Evolutionary conservation across 2,113 vertebrate genomes (phyloP).

Genomic region (Orycteropus afer): DNA sequence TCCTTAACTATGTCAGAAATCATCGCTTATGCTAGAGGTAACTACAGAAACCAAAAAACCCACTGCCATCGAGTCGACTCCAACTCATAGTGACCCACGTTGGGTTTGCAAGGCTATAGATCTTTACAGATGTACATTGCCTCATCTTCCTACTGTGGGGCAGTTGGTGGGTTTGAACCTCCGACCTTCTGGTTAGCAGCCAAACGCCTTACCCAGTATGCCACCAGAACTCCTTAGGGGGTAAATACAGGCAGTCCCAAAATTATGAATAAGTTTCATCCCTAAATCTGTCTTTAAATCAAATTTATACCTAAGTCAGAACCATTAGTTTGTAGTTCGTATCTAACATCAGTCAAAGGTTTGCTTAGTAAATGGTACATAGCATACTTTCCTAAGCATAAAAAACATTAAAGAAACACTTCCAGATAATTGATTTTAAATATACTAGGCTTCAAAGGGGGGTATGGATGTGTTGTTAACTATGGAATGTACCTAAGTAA

Average conservation of each 20-base stretch:
- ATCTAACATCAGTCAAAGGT: background rate
- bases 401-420: background rate
- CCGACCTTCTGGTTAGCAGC: too few species aligned
- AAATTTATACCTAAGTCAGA: background rate
- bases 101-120: too few species aligned
- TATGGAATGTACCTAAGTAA: background rate
- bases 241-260: background rate
- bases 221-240: too few species aligned
- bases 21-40: slow-evolving; percentile 4
- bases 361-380: background rate
- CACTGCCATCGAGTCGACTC: too few species aligned
- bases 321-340: background rate
- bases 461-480: background rate
- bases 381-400: background rate
- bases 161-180: too few species aligned
- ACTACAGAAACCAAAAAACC: too few species aligned
- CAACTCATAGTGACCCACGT: too few species aligned
- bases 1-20: slow-evolving; percentile 34
- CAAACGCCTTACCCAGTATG: too few species aligned
- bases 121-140: too few species aligned
- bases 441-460: background rate
- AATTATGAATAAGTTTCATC: background rate
- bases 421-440: background rate
- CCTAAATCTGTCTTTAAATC: background rate
- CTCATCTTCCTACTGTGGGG: too few species aligned